Evolutionary conservation across 2,888 invertebrate genomes (phyloP).

Genomic region (Mayetiola destructor): DNA sequence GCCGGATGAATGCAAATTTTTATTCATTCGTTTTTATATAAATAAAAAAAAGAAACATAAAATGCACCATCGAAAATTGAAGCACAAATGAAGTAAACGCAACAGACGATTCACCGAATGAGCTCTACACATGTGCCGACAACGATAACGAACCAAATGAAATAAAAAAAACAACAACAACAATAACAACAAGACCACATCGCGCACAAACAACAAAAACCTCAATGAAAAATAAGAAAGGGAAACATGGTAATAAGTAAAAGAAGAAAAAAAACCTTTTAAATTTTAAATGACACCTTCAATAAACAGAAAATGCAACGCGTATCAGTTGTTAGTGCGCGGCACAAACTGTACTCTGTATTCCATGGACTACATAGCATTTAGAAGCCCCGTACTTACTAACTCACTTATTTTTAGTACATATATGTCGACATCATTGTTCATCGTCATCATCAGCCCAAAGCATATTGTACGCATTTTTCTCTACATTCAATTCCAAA

Average conservation of each 20-base stretch:
- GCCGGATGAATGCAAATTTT: too few relatives aligned
- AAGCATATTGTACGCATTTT: background rate
- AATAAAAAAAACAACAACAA: background rate
- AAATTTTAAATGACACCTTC: conserved; percentile 10
- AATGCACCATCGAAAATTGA: background rate
- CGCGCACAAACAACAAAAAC: background rate
- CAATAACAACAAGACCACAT: background rate
- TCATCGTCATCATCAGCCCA: too few relatives aligned
- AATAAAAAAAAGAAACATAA: background rate
- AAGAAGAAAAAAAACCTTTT: background rate
- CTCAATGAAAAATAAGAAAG: background rate
- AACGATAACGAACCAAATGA: background rate
- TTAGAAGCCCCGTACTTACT: too few relatives aligned
- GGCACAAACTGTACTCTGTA: background rate
- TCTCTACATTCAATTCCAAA: background rate
- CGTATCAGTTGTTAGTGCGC: background rate
- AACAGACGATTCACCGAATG: background rate
- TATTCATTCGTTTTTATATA: background rate
- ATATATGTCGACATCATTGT: too few relatives aligned
- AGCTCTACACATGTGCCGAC: background rate
- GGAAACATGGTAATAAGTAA: background rate
- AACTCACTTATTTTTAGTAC: too few relatives aligned
- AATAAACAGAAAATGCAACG: conserved; percentile 2
- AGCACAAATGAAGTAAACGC: background rate
- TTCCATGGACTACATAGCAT: too few relatives aligned